Evolutionary conservation across 2,888 invertebrate genomes (phyloP).

Genomic region (Boloria selene): DNA sequence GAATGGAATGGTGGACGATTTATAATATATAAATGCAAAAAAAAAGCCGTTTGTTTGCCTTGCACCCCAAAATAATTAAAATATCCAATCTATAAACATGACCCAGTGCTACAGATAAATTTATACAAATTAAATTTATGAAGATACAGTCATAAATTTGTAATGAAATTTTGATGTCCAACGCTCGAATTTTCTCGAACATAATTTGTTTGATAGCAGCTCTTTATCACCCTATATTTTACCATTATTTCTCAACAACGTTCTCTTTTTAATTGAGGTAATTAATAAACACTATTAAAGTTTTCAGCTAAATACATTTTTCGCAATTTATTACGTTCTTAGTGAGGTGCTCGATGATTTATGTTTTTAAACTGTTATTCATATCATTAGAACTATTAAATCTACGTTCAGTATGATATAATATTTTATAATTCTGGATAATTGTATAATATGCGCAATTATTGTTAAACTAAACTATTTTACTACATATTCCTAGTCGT

Average conservation of each 20-base stretch:
- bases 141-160: constrained; percentile 32
- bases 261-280: constrained; percentile 25
- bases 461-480: no score
- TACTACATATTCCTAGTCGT: no score
- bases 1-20: no score
- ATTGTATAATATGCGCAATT: no score
- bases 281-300: constrained; percentile 22
- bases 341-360: neutral
- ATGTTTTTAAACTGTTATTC: constrained; percentile 4
- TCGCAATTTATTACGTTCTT: constrained; percentile 1
- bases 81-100: constrained; percentile 24
- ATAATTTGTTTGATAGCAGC: constrained; percentile 32
- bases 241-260: constrained; percentile 30
- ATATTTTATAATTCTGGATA: no score
- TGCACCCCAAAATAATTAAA: constrained; percentile 28
- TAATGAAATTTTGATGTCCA: constrained; percentile 24
- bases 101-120: constrained; percentile 19
- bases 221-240: constrained; percentile 33
- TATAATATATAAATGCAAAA: no score
- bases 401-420: no score
- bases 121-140: constrained; percentile 27
- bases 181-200: constrained; percentile 30
- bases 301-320: constrained; percentile 3
- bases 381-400: neutral
- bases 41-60: no score